phyloP scores from a whole-genome alignment of 2,888 invertebrate genomes.

The Myopa tessellatipennis region DNA sequence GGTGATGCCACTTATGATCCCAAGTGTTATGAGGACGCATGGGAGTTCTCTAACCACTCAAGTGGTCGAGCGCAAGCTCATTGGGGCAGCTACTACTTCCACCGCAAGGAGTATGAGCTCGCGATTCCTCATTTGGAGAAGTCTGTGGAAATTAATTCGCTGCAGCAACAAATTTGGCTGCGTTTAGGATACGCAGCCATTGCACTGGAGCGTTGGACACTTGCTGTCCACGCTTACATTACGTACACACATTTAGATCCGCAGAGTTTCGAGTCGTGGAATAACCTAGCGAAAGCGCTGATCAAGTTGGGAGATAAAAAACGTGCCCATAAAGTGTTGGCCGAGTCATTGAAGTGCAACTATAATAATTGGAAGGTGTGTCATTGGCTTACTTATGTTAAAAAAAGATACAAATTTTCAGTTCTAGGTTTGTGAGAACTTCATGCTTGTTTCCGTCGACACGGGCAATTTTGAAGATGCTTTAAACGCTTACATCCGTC shows the following conservation, averaged over 20 bases:
- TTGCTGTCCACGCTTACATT: constrained; percentile 86
- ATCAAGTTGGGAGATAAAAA: constrained; percentile 87
- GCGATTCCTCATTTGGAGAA: constrained; percentile 85
- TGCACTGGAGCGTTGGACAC: constrained; percentile 81
- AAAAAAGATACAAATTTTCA: not conserved
- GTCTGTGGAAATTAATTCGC: constrained; percentile 85
- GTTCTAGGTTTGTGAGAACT: constrained; percentile 86
- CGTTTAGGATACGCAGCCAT: constrained; percentile 88
- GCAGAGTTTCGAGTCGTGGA: constrained; percentile 96
- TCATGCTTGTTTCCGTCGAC: constrained; percentile 87
- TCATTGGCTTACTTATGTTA: not conserved
- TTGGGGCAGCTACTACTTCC: constrained; percentile 85
- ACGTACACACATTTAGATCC: constrained; percentile 89
- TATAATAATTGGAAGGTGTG: constrained; percentile 85
- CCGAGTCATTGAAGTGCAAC: constrained; percentile 91
- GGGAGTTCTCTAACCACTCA: constrained; percentile 84
- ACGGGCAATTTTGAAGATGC: constrained; percentile 87
- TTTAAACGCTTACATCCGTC: constrained; percentile 84
- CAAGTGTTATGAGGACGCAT: constrained; percentile 87
- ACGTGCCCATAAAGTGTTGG: constrained; percentile 84
- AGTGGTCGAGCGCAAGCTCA: constrained; percentile 89
- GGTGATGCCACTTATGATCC: constrained; percentile 87
- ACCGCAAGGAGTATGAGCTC: constrained; percentile 79
- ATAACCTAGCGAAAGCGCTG: constrained; percentile 94
- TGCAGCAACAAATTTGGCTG: constrained; percentile 89